Conservation (phyloP, 23 tunicate species). For the Aplidium turbinatum region DNA sequence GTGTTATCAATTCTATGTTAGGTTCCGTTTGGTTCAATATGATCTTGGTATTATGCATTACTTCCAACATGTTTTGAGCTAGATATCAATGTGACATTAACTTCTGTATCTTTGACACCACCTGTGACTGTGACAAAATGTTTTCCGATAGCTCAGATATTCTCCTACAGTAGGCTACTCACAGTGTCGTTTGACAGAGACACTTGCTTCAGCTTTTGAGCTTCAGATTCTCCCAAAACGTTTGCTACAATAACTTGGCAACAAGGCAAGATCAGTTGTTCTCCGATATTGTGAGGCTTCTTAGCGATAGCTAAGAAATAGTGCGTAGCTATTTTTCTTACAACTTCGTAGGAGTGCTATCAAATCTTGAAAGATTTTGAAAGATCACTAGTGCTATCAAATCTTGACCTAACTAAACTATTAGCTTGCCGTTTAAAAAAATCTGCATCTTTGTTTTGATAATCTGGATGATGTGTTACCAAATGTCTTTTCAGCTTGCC, state of each 20-base stretch:
- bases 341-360: slow-evolving; percentile 61
- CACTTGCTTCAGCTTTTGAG: slow-evolving; percentile 55
- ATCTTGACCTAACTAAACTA: slow-evolving; percentile 39
- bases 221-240: slow-evolving; percentile 51
- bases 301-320: too few relatives aligned
- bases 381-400: slow-evolving; percentile 36
- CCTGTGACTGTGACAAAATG: too few relatives aligned
- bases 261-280: slow-evolving; percentile 66
- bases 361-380: slow-evolving; percentile 45
- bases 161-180: too few relatives aligned
- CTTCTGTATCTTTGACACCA: too few relatives aligned
- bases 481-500: slow-evolving; percentile 56
- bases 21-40: too few relatives aligned
- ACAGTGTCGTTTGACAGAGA: slow-evolving; percentile 66
- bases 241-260: slow-evolving; percentile 46
- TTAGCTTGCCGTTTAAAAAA: slow-evolving; percentile 52
- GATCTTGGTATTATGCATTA: too few relatives aligned
- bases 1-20: too few relatives aligned
- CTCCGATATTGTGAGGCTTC: slow-evolving; percentile 67
- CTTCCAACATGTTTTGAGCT: too few relatives aligned
- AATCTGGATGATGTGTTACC: slow-evolving; percentile 49
- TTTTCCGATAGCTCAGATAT: too few relatives aligned
- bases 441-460: slow-evolving; percentile 59
- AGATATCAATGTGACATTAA: too few relatives aligned
- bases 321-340: slow-evolving; percentile 68